phyloP scores from a whole-genome alignment of 1,140 invertebrate species.

The Neodiprion pinetum region DNA sequence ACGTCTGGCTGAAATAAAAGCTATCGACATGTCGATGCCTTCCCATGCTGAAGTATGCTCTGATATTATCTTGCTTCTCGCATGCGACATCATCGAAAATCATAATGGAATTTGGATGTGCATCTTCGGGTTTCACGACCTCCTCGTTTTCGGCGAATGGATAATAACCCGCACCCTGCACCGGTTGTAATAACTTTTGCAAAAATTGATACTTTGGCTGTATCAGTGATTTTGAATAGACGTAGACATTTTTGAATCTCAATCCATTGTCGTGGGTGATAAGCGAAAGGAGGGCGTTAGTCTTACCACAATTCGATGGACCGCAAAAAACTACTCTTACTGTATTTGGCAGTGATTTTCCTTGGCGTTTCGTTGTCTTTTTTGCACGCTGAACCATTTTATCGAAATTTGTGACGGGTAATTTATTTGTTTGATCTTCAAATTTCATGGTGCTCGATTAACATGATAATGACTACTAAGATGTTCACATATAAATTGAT shows the following conservation, averaged over 20 bases:
- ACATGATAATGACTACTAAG: not conserved
- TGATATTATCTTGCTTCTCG: too few species aligned
- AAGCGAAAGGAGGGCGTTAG: slow-evolving; percentile 20
- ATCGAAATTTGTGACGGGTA: slow-evolving; percentile 30
- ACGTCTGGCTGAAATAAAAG: too few species aligned
- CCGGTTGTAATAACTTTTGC: slow-evolving; percentile 13
- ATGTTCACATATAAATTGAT: slow-evolving; percentile 13
- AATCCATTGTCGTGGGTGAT: not conserved
- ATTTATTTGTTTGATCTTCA: slow-evolving; percentile 25
- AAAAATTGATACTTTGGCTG: not conserved
- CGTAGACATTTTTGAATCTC: slow-evolving; percentile 20
- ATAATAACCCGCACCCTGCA: slow-evolving; percentile 14
- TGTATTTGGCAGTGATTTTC: slow-evolving; percentile 33
- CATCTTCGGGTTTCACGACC: too few species aligned
- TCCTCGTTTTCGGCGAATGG: not conserved
- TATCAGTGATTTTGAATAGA: slow-evolving; percentile 27
- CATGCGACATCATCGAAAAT: too few species aligned
- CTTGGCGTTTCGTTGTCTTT: slow-evolving; percentile 28
- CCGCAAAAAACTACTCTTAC: too few species aligned
- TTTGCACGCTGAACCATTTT: slow-evolving; percentile 12
- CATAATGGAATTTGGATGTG: too few species aligned
- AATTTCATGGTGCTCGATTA: slow-evolving; percentile 25
- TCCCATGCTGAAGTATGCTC: too few species aligned
- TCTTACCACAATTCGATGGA: slow-evolving; percentile 38
- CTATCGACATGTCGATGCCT: too few species aligned